These are phyloP conservation scores for Drosophila bunnanda DNA, from an alignment of 2,888 invertebrate species.

Conservation along the genomic window DNA sequence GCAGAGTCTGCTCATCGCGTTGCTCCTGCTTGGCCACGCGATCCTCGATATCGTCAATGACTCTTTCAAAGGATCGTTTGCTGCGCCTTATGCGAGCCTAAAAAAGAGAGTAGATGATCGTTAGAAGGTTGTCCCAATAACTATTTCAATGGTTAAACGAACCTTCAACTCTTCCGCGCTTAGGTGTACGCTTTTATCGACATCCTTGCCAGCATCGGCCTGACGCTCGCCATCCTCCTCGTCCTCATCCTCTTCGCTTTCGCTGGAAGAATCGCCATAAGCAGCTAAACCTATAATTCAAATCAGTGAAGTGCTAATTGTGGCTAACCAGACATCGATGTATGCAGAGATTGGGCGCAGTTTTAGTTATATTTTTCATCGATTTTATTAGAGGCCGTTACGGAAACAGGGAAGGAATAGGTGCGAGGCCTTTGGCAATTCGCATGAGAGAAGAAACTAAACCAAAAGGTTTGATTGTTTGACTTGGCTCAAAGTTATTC, in stretches of 20 bases:
- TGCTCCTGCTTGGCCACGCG: slow-evolving; percentile 88
- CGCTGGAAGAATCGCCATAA: slow-evolving; percentile 89
- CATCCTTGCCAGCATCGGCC: slow-evolving; percentile 84
- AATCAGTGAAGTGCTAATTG: slow-evolving; percentile 82
- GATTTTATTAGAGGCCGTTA: slow-evolving; percentile 25
- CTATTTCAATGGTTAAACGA: background rate
- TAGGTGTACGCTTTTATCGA: slow-evolving; percentile 48
- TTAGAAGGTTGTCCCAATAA: background rate
- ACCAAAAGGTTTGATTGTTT: background rate
- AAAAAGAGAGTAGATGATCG: background rate
- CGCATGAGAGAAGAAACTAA: slow-evolving; percentile 4
- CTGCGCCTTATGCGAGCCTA: slow-evolving; percentile 88
- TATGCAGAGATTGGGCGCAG: slow-evolving; percentile 46
- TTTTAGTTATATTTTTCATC: slow-evolving; percentile 17
- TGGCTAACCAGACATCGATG: slow-evolving; percentile 57
- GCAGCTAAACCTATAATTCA: slow-evolving; percentile 91
- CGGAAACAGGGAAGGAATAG: slow-evolving; percentile 24
- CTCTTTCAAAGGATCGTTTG: slow-evolving; percentile 89
- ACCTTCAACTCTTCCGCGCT: slow-evolving; percentile 91
- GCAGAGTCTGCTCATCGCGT: slow-evolving; percentile 84
- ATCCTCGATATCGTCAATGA: slow-evolving; percentile 91
- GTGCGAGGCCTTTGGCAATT: background rate
- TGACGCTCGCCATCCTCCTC: slow-evolving; percentile 72
- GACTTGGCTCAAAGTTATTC: background rate
- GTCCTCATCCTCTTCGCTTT: slow-evolving; percentile 86